Conservation (phyloP, 2,888 invertebrate genomes). For the Mythimna impura region DNA sequence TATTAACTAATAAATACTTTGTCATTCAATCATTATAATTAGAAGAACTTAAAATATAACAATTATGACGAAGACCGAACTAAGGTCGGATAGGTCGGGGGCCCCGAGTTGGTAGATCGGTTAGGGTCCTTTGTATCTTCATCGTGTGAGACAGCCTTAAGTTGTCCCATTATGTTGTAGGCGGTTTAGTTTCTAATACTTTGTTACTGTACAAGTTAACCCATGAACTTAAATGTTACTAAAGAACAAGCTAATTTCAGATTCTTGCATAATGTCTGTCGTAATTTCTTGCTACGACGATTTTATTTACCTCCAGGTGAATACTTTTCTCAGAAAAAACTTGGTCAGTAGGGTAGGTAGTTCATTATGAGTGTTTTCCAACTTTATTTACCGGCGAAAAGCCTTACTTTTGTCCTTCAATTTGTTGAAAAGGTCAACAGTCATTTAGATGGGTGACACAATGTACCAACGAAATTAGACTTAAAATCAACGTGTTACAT, state of each 20-base stretch:
- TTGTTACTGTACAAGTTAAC: constrained; percentile 22
- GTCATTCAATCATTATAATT: no score
- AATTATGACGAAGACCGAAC: no score
- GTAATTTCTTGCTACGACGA: constrained; percentile 3
- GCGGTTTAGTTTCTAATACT: constrained; percentile 8
- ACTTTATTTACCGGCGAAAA: constrained; percentile 2
- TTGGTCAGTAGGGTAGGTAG: background rate
- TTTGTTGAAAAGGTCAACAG: constrained; percentile 2
- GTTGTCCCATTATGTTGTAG: constrained; percentile 7
- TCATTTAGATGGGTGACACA: background rate
- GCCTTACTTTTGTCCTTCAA: constrained; percentile 2
- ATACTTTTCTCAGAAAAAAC: background rate
- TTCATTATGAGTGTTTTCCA: background rate
- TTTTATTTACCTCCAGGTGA: constrained; percentile 2
- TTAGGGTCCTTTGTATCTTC: no score
- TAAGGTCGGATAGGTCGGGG: no score
- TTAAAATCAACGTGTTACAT: constrained; percentile 4
- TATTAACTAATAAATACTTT: no score
- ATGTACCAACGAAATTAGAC: constrained; percentile 13
- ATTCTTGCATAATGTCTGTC: constrained; percentile 14
- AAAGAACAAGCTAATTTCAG: constrained; percentile 26
- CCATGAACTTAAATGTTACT: constrained; percentile 16
- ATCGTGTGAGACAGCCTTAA: no score
- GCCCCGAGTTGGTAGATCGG: no score
- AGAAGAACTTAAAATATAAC: no score